Evolutionary conservation across 2,113 vertebrate species (phyloP).

Genomic region (Nothoprocta pentlandii): DNA sequence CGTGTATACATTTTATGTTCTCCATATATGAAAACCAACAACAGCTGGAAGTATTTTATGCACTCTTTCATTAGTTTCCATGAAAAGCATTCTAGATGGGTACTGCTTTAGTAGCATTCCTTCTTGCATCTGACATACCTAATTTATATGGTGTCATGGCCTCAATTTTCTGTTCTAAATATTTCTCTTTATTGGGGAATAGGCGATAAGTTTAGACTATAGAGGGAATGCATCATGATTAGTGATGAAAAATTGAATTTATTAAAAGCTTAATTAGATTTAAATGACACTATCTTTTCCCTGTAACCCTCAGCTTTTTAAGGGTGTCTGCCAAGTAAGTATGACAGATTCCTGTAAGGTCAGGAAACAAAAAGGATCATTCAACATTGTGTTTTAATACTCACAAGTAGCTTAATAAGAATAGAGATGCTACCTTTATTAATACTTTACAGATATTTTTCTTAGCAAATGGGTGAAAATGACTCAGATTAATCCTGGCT

Average conservation of each 20-base stretch:
- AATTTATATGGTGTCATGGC: conserved; percentile 41
- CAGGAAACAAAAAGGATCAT: neutral
- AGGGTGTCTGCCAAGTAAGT: neutral
- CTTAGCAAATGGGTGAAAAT: neutral
- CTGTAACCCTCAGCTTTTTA: conserved; percentile 2
- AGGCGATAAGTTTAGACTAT: conserved; percentile 15
- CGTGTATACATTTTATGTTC: neutral
- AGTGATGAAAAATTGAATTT: conserved; percentile 27
- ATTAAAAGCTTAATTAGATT: conserved; percentile 56
- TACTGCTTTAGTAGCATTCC: neutral
- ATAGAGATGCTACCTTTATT: neutral
- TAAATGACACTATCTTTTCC: conserved; percentile 32
- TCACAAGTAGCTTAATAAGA: neutral
- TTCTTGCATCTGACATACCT: neutral
- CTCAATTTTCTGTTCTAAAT: conserved; percentile 62
- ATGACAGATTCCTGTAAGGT: neutral
- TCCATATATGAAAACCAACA: neutral
- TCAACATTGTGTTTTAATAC: neutral
- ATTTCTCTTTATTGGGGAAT: conserved; percentile 10
- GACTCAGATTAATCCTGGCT: neutral
- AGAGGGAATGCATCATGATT: conserved; percentile 23
- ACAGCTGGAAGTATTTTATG: neutral
- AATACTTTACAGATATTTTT: neutral
- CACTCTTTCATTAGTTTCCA: neutral
- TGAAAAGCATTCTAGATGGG: neutral